phyloP scores from a whole-genome alignment of 1,140 invertebrate genomes.

The Drosophila pseudoananassae region DNA sequence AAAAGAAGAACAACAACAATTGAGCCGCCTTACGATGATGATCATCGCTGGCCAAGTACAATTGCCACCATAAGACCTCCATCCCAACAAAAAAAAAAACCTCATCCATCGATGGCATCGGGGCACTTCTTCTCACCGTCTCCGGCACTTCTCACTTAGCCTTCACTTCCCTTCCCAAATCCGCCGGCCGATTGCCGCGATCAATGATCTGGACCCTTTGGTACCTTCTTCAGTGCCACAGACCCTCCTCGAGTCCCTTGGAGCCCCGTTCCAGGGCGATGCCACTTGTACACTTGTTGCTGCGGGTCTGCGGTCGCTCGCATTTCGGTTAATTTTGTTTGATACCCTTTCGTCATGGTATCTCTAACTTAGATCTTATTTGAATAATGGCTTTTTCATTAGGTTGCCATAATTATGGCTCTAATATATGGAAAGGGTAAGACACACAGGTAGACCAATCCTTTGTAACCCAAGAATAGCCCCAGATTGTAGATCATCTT shows the following conservation, averaged over 20 bases:
- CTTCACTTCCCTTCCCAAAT: slow-evolving; percentile 33
- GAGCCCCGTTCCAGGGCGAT: slow-evolving; percentile 16
- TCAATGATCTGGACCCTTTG: slow-evolving; percentile 66
- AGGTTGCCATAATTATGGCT: background rate
- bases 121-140: slow-evolving; percentile 9
- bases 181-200: slow-evolving; percentile 70
- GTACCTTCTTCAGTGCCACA: slow-evolving; percentile 30
- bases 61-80: slow-evolving; percentile 77
- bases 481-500: too few species aligned
- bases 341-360: slow-evolving; percentile 29
- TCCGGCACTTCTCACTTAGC: slow-evolving; percentile 7
- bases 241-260: background rate
- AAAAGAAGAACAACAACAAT: slow-evolving; percentile 61
- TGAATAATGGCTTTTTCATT: background rate
- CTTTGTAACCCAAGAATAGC: background rate
- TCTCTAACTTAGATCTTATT: too few species aligned
- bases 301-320: slow-evolving; percentile 79
- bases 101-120: slow-evolving; percentile 44
- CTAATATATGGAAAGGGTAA: background rate
- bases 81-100: background rate
- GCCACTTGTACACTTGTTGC: slow-evolving; percentile 83
- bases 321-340: slow-evolving; percentile 75
- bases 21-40: slow-evolving; percentile 66
- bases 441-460: background rate
- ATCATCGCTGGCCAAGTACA: slow-evolving; percentile 75